phyloP scores from a whole-genome alignment of 1,140 invertebrate species.

The Psilanteris sp. region DNA sequence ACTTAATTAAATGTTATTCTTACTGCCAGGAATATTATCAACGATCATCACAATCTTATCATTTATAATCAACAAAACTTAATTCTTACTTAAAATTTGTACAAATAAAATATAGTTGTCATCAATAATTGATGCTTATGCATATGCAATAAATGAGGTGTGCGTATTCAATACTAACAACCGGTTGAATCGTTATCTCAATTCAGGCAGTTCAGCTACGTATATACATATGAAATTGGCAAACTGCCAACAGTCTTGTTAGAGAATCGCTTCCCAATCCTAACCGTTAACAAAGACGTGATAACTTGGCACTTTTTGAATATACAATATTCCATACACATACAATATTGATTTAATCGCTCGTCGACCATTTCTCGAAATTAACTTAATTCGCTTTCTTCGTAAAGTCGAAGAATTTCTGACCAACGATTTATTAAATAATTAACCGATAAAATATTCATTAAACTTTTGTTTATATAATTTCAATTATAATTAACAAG shows the following conservation, averaged over 20 bases:
- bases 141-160: constrained; percentile 13
- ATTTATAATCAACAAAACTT: too few species aligned
- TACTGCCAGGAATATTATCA: too few species aligned
- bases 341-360: constrained; percentile 59
- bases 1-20: too few species aligned
- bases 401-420: too few species aligned
- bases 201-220: constrained; percentile 30
- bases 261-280: constrained; percentile 40
- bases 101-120: neutral
- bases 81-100: too few species aligned
- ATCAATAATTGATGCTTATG: constrained; percentile 15
- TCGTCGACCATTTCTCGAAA: constrained; percentile 24
- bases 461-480: too few species aligned
- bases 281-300: constrained; percentile 62
- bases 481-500: too few species aligned
- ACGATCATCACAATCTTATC: too few species aligned
- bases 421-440: too few species aligned
- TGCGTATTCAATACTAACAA: constrained; percentile 23
- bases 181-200: constrained; percentile 45
- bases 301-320: constrained; percentile 60
- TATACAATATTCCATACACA: constrained; percentile 59
- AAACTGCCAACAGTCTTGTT: constrained; percentile 64
- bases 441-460: too few species aligned
- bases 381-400: constrained; percentile 47
- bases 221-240: constrained; percentile 59